A percentile compares a stretch with the other conserved stretches of the same genome.
Evolutionary conservation across 1,140 invertebrate species (phyloP).

Genomic region (Micrasema minimum): DNA sequence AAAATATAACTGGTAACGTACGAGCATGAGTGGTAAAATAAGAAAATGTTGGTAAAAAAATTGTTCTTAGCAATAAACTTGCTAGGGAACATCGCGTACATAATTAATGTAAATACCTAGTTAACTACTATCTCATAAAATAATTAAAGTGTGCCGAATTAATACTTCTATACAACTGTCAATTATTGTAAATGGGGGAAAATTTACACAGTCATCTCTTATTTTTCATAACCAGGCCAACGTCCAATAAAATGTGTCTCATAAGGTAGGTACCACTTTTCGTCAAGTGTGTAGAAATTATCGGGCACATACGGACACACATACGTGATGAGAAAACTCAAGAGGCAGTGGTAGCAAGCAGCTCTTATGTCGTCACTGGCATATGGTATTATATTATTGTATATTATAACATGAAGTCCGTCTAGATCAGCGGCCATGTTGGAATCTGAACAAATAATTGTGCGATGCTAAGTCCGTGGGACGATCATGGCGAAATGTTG

Average conservation of each 20-base stretch:
- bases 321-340: constrained; percentile 19
- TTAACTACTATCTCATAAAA: no score
- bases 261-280: neutral
- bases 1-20: no score
- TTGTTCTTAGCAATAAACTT: no score
- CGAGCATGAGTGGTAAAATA: no score
- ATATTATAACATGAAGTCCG: constrained; percentile 15
- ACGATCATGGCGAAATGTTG: constrained; percentile 21
- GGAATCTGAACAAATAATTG: constrained; percentile 16
- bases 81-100: no score
- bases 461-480: constrained; percentile 33
- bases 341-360: neutral
- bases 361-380: neutral
- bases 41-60: no score
- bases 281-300: neutral
- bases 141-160: no score
- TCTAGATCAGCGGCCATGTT: constrained; percentile 5
- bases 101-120: no score
- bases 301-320: neutral
- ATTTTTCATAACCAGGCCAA: neutral
- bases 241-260: neutral
- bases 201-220: neutral
- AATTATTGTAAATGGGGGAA: neutral
- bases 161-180: no score
- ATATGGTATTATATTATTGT: neutral